Base-by-base conservation (phyloP, 2,113 vertebrate genomes). In the Phaethon lepturus region DNA sequence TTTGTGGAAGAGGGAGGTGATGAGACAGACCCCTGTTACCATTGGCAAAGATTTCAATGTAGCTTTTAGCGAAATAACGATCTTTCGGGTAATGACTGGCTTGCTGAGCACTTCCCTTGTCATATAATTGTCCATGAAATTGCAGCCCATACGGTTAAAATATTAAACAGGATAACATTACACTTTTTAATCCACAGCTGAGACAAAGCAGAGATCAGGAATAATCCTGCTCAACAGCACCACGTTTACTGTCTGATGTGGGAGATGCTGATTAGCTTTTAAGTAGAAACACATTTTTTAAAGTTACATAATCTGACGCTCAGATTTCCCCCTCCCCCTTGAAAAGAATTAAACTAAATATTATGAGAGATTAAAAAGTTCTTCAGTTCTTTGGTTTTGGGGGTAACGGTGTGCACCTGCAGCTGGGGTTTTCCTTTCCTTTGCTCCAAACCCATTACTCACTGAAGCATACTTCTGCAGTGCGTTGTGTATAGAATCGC, bases 131-230 rank as follows among this genome's bases (percentile, higher is more conserved):
- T 73, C 96, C 95, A 59, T 96, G 95, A 98, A 97, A 95, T 95
- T 95, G 62, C 82, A 87, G 79, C 87, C 88, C 96, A 95, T 96
- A 97, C 56, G 79, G 96, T 97, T 96, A 97, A 97, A 96, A 96
- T 95, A 97, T 97, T 98, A 97, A 94, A 86, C 55, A 78, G 96
- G 97, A 95, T 97, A 97, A 90, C 91, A 86, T 97, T 97, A 96
- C 97, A 88, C 60, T 68, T 92, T 92, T 95, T 96, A 95, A 97
- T 97, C 96, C 95, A 91, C 79, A 95, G 69, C 73, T 97, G 97
- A 97, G 97, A 96, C 97, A 96, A 97, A 98, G 97, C 89, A 93
- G 93, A 96, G 94, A 96, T 95, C 94, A 94, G 89, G 85, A 95
- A 83, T 97, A 97, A 98, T 96, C 93, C 96, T 88, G 83, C 90